phyloP scores from a whole-genome alignment of 2,113 vertebrate species.

The Callipepla californica region DNA sequence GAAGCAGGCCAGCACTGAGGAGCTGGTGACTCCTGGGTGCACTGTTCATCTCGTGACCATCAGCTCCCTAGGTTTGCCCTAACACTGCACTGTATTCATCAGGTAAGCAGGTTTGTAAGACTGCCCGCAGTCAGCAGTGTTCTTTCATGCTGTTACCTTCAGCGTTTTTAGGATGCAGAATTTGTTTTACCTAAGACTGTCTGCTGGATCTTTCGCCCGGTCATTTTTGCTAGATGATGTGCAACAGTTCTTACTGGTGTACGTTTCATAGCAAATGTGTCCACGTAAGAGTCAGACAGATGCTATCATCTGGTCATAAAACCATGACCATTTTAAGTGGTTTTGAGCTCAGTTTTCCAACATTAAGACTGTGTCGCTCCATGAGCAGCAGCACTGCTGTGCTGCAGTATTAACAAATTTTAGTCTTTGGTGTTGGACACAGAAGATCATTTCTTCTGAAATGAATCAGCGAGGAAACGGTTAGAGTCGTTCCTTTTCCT shows the following conservation, averaged over 20 bases:
- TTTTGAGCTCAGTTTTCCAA: background rate
- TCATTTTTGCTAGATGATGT: background rate
- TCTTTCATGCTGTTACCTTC: background rate
- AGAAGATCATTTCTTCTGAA: background rate
- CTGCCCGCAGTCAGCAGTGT: background rate
- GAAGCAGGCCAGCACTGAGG: fast-evolving
- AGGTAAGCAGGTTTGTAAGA: background rate
- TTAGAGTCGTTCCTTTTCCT: background rate
- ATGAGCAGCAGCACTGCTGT: background rate
- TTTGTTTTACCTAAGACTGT: background rate
- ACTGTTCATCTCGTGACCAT: background rate
- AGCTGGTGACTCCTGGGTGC: background rate
- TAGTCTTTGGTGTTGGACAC: background rate
- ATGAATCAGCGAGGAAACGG: background rate
- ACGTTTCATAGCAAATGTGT: background rate
- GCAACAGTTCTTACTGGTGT: background rate
- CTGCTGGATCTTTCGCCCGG: background rate
- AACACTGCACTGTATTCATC: fast-evolving
- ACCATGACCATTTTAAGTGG: background rate
- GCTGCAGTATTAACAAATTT: background rate
- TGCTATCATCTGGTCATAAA: background rate
- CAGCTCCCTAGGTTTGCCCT: fast-evolving
- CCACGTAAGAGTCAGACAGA: background rate
- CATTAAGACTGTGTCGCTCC: background rate
- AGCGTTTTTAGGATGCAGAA: background rate